Percentiles rank a stretch among this genome's conserved stretches.
phyloP scores from a whole-genome alignment of 2,888 invertebrate species.

The Drosophila phalerata region DNA sequence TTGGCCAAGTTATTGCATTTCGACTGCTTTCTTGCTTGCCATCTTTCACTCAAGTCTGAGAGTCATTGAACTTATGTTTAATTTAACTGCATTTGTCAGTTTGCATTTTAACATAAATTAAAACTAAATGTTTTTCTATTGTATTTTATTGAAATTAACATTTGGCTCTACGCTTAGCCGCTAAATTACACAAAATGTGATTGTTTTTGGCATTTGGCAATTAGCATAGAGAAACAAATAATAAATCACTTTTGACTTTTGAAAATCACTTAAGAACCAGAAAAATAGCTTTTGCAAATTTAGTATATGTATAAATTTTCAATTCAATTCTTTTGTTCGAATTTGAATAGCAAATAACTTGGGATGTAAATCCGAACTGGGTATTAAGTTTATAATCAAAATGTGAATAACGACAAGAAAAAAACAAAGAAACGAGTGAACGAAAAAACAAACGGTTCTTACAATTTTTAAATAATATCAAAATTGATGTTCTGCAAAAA shows the following conservation, averaged over 20 bases:
- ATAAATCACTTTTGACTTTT: conserved; percentile 1
- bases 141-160: background rate
- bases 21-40: conserved; percentile 18
- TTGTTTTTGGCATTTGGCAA: conserved; percentile 12
- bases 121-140: conserved; percentile 25
- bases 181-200: conserved; percentile 1
- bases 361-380: too few relatives aligned
- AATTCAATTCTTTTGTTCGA: conserved; percentile 5
- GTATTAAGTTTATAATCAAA: too few relatives aligned
- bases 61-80: conserved; percentile 59
- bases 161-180: background rate
- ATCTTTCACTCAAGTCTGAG: conserved; percentile 39
- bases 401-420: too few relatives aligned
- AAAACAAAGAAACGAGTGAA: too few relatives aligned
- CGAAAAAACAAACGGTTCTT: too few relatives aligned
- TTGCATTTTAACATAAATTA: conserved; percentile 27
- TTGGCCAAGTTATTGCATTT: conserved; percentile 64
- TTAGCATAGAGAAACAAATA: background rate
- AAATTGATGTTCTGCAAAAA: too few relatives aligned
- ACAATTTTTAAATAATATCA: too few relatives aligned
- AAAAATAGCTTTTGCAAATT: conserved; percentile 9
- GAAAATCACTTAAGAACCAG: background rate
- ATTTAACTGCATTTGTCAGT: conserved; percentile 13
- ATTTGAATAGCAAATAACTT: conserved; percentile 29
- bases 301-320: conserved; percentile 21